These are phyloP conservation scores for Gila robusta DNA, from an alignment of 2,797 vertebrate species.

Conservation along the genomic window DNA sequence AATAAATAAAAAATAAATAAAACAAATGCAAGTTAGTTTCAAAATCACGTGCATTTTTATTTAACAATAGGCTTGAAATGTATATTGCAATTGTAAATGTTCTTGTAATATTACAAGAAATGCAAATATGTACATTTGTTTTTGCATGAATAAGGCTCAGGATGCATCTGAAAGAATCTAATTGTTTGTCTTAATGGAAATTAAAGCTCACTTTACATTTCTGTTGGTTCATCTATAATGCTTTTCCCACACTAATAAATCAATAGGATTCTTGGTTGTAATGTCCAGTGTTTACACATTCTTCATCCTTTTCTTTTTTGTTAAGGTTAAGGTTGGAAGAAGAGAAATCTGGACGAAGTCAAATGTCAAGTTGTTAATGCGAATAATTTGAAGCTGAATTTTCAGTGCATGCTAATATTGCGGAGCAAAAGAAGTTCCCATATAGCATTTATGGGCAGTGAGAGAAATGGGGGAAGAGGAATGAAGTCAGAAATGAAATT, in stretches of 20 bases:
- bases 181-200: constrained; percentile 1
- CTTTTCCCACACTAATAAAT: constrained; percentile 41
- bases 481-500: constrained; percentile 85
- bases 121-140: background rate
- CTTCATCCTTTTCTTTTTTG: constrained; percentile 99
- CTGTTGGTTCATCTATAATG: constrained; percentile 30
- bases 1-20: background rate
- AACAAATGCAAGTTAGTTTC: background rate
- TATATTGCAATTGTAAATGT: background rate
- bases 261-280: constrained; percentile 69
- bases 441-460: constrained; percentile 75
- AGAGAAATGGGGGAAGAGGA: constrained; percentile 82
- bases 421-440: constrained; percentile 72
- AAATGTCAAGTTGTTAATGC: constrained; percentile 97
- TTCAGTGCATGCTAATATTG: constrained; percentile 83
- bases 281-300: constrained; percentile 89
- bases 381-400: constrained; percentile 98
- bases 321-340: constrained; percentile 99
- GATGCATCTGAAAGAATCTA: background rate
- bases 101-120: background rate
- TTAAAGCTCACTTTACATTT: constrained; percentile 29
- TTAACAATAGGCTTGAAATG: background rate
- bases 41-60: background rate
- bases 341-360: constrained; percentile 98
- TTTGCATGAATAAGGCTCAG: constrained; percentile 25